Evolutionary conservation across 1,140 invertebrate species (phyloP).

Genomic region (Magallana ariakensis): DNA sequence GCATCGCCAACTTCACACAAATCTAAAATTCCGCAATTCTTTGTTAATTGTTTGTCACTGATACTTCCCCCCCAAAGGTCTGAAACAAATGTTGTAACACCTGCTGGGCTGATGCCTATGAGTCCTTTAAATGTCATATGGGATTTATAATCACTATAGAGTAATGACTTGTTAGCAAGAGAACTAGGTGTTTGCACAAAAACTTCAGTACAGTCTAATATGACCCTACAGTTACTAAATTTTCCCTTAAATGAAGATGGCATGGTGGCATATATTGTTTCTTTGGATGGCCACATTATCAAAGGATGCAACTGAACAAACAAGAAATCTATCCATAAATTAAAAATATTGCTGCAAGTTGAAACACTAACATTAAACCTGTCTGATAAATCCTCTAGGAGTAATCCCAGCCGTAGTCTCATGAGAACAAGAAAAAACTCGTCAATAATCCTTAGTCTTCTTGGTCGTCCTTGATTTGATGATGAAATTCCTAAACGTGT

Average conservation of each 20-base stretch:
- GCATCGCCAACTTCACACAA: too few species aligned
- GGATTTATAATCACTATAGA: constrained; percentile 16
- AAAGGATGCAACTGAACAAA: neutral
- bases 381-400: too few species aligned
- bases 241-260: constrained; percentile 46
- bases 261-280: neutral
- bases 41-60: too few species aligned
- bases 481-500: too few species aligned
- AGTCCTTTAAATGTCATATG: neutral
- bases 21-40: too few species aligned
- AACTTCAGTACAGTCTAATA: constrained; percentile 48
- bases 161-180: constrained; percentile 5
- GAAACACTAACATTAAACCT: too few species aligned
- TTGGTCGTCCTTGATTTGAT: too few species aligned
- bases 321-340: neutral
- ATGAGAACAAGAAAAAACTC: too few species aligned
- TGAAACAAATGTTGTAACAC: neutral
- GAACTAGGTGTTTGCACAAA: neutral
- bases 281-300: neutral
- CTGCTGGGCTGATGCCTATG: neutral
- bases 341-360: too few species aligned
- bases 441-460: too few species aligned
- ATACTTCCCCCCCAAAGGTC: too few species aligned
- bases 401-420: too few species aligned
- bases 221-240: constrained; percentile 52